Conservation (phyloP, 2,888 invertebrate species). For the Carterocephalus palaemon region DNA sequence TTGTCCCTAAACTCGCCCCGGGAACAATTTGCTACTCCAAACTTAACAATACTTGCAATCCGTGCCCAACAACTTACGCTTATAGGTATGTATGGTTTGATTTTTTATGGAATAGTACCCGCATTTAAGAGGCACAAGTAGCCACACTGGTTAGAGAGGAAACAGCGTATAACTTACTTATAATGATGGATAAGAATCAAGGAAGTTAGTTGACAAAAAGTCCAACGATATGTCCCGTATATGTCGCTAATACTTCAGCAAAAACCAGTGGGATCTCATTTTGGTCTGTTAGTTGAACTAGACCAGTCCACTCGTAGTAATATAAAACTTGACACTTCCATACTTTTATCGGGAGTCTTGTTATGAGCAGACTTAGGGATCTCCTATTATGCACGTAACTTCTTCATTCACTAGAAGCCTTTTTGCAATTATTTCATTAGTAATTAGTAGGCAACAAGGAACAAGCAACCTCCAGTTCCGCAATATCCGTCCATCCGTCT, state of each 20-base stretch:
- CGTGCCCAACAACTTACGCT: no score
- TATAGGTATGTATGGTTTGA: no score
- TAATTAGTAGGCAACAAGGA: no score
- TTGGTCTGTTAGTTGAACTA: slow-evolving; percentile 14
- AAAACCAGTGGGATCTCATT: slow-evolving; percentile 8
- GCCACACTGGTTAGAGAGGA: no score
- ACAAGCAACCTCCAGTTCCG: no score
- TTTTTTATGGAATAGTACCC: no score
- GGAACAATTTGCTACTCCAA: slow-evolving; percentile 14
- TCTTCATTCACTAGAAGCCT: not conserved
- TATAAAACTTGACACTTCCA: slow-evolving; percentile 7
- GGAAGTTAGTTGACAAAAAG: not conserved
- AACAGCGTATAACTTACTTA: no score
- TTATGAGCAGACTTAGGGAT: not conserved
- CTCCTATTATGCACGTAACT: not conserved
- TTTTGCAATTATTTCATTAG: no score
- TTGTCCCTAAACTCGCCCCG: slow-evolving; percentile 20
- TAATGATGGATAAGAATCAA: not conserved
- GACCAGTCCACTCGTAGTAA: slow-evolving; percentile 3
- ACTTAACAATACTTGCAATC: slow-evolving; percentile 4
- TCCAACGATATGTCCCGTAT: not conserved
- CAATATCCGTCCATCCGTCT: no score
- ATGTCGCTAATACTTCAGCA: slow-evolving; percentile 2
- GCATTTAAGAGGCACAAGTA: no score
- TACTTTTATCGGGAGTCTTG: slow-evolving; percentile 8